Conservation (phyloP, 2,113 vertebrate species). For the Noturus placidus region DNA sequence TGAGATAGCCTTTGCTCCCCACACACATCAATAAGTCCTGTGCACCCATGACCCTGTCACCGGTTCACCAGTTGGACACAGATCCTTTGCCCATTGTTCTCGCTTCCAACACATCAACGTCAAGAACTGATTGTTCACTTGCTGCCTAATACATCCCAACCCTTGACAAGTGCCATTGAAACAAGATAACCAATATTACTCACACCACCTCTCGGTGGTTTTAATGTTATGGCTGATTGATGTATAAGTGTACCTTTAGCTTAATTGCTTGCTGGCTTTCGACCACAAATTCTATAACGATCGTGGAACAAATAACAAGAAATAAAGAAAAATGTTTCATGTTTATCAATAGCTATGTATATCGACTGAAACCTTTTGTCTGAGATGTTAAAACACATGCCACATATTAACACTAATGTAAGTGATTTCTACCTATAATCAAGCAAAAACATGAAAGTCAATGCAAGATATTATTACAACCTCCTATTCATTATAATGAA, state of each 20-base stretch:
- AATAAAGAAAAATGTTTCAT: not conserved
- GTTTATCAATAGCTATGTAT: not conserved
- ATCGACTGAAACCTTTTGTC: not conserved
- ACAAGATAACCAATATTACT: no score
- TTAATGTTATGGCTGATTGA: no score
- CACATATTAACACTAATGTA: not conserved
- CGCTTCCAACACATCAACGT: no score
- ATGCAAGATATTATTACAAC: not conserved
- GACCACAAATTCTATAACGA: not conserved
- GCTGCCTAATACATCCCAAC: no score
- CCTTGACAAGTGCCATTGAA: no score
- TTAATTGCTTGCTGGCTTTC: not conserved
- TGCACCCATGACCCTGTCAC: no score
- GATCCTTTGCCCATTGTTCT: no score
- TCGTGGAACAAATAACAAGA: not conserved
- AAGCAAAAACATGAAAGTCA: not conserved
- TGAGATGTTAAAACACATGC: not conserved
- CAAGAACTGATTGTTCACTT: no score
- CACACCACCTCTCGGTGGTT: no score
- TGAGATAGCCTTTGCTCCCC: no score
- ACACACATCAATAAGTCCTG: no score
- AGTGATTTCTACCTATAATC: not conserved
- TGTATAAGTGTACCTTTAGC: not conserved
- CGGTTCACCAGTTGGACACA: no score
- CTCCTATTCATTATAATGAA: not conserved